Conservation (phyloP, 2,113 vertebrate genomes). For the Phyllostomus hastatus region DNA sequence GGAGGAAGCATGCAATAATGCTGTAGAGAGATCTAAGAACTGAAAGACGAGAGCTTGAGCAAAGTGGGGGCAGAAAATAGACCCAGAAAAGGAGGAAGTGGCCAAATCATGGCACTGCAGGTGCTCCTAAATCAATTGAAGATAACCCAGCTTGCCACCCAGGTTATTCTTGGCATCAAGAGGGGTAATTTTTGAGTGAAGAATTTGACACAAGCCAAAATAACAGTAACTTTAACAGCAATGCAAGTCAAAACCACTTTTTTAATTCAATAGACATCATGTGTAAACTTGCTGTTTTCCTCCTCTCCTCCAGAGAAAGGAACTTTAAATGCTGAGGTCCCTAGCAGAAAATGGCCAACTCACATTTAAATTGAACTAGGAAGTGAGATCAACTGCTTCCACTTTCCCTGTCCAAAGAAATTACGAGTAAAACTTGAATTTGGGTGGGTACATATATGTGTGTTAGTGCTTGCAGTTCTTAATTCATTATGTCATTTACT, state of each 20-base stretch:
- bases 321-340: not conserved
- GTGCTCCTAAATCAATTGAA: not conserved
- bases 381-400: not conserved
- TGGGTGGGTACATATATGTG: fast-evolving
- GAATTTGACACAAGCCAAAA: not conserved
- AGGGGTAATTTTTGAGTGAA: not conserved
- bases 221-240: not conserved
- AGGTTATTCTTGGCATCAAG: not conserved
- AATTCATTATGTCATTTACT: not conserved
- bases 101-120: too few relatives aligned
- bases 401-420: not conserved
- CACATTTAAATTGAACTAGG: not conserved
- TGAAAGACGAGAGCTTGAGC: not conserved
- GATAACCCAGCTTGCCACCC: not conserved
- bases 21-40: not conserved
- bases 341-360: not conserved
- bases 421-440: not conserved
- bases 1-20: not conserved
- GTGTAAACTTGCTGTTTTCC: not conserved
- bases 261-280: not conserved
- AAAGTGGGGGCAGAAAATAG: not conserved
- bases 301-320: not conserved
- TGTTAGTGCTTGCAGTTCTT: fast-evolving
- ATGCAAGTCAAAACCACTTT: not conserved
- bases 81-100: not conserved